A percentile compares a stretch with the other conserved stretches of the same genome.
phyloP scores from a whole-genome alignment of 2,113 vertebrate genomes.

The Rutilus rutilus region DNA sequence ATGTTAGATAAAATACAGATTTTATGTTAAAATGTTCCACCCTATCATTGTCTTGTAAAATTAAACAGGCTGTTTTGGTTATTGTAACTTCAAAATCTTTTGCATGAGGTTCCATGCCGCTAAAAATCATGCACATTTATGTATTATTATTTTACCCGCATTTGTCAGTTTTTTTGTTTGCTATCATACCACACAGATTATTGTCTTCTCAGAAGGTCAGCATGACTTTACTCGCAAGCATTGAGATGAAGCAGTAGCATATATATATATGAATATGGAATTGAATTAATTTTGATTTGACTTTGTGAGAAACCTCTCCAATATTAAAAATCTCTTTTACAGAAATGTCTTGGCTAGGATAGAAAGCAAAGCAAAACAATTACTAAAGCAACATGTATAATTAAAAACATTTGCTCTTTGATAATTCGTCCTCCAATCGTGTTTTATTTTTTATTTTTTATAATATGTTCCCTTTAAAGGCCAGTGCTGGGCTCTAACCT shows the following conservation, averaged over 20 bases:
- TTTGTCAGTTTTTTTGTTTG: not conserved
- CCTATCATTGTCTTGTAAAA: not conserved
- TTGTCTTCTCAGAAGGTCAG: not conserved
- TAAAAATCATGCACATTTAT: not conserved
- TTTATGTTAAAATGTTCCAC: not conserved
- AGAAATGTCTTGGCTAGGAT: not conserved
- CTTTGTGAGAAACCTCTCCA: not conserved
- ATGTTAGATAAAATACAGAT: not conserved
- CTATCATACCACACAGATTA: not conserved
- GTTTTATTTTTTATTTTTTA: not conserved
- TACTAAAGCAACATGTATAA: not conserved
- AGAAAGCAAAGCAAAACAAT: not conserved
- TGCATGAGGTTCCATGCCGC: not conserved
- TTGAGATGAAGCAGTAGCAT: not conserved
- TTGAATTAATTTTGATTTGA: not conserved
- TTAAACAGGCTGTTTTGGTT: not conserved
- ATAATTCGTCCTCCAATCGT: not conserved
- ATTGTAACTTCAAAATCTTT: not conserved
- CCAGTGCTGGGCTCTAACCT: not conserved
- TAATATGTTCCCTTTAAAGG: not conserved
- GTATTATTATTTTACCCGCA: not conserved
- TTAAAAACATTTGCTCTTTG: not conserved
- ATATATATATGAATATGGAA: not conserved
- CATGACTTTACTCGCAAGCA: not conserved
- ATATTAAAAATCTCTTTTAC: not conserved